Conservation (phyloP, 2,797 vertebrate species). For the Diglossa cyanea region DNA sequence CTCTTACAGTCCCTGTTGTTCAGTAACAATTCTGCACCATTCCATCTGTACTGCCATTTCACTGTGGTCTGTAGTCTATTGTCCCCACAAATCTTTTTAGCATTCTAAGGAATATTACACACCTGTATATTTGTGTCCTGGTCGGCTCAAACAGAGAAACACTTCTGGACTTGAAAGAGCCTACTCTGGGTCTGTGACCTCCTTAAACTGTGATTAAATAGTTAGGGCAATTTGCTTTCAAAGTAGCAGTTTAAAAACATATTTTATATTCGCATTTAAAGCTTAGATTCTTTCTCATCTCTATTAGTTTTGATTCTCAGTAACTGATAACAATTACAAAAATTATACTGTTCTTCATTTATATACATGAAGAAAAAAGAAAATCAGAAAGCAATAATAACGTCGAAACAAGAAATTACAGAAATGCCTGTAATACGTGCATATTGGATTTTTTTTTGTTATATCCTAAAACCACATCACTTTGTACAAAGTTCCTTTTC, state of each 20-base stretch:
- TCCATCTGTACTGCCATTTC: neutral
- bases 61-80: neutral
- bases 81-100: neutral
- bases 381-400: neutral
- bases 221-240: neutral
- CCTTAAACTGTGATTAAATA: neutral
- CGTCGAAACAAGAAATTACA: conserved; percentile 23
- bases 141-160: conserved; percentile 10
- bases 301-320: conserved; percentile 17
- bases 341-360: neutral
- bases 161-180: neutral
- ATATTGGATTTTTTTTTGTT: neutral
- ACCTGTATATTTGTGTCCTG: neutral
- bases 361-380: neutral
- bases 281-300: neutral
- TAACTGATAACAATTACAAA: conserved; percentile 18
- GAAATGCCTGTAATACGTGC: neutral
- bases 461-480: conserved; percentile 31
- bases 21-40: neutral
- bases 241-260: neutral
- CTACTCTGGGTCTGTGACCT: neutral
- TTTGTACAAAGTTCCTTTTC: conserved; percentile 43
- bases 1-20: neutral
- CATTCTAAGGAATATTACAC: neutral
- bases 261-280: neutral